phyloP scores from a whole-genome alignment of 2,113 vertebrate genomes.

The Papio anubis region DNA sequence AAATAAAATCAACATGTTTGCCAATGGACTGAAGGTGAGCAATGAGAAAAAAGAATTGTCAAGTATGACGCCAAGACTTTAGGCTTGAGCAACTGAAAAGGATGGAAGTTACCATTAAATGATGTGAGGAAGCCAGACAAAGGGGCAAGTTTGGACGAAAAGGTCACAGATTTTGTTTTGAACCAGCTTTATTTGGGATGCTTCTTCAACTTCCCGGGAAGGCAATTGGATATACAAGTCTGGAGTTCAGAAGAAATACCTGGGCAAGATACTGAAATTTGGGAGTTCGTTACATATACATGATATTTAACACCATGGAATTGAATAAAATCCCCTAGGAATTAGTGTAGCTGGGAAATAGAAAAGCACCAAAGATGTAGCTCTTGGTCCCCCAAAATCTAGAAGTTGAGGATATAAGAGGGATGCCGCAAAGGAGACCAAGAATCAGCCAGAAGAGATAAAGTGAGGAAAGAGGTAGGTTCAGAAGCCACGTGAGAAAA shows the following conservation, averaged over 20 bases:
- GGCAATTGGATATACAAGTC: neutral
- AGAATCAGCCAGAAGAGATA: neutral
- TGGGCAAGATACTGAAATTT: neutral
- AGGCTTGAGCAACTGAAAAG: neutral
- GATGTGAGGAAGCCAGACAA: neutral
- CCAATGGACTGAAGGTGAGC: neutral
- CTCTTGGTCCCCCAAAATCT: neutral
- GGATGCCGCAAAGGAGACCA: neutral
- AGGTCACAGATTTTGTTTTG: neutral
- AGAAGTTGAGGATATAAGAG: neutral
- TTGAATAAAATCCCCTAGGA: neutral
- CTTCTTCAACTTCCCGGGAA: neutral
- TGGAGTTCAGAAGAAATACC: neutral
- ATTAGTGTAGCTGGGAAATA: neutral
- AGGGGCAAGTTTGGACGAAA: neutral
- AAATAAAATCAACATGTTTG: neutral
- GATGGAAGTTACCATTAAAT: neutral
- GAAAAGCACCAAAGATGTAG: neutral
- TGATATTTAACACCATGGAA: neutral
- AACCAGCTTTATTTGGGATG: neutral
- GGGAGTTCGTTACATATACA: neutral
- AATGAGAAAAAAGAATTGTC: neutral
- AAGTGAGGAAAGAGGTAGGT: neutral
- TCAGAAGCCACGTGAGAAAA: neutral
- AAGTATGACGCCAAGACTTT: neutral